A percentile compares a stretch with the other conserved stretches of the same genome.
phyloP scores from a whole-genome alignment of 2,888 invertebrate genomes.

The Acrobasis consociella region DNA sequence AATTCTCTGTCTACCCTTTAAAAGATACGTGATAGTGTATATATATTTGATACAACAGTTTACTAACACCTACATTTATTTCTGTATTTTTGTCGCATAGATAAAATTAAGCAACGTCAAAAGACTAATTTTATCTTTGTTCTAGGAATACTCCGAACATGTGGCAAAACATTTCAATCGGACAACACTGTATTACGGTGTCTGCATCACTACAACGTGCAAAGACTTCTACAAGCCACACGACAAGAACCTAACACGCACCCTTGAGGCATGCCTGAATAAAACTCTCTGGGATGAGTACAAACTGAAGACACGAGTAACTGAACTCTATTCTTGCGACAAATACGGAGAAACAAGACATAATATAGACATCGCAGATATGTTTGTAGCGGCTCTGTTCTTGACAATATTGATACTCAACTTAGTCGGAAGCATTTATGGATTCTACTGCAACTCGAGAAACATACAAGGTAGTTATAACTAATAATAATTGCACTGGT shows the following conservation, averaged over 20 bases:
- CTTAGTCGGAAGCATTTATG: constrained; percentile 37
- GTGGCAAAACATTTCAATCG: constrained; percentile 42
- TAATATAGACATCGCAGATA: constrained; percentile 28
- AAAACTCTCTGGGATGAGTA: constrained; percentile 35
- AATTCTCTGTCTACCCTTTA: too few relatives aligned
- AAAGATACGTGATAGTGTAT: too few relatives aligned
- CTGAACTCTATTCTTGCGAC: constrained; percentile 24
- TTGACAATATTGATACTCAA: constrained; percentile 37
- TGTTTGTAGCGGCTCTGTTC: constrained; percentile 33
- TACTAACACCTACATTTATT: too few relatives aligned
- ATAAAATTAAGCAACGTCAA: too few relatives aligned
- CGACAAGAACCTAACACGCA: constrained; percentile 30
- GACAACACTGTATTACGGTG: constrained; percentile 38
- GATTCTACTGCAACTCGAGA: constrained; percentile 24
- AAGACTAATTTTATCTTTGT: constrained; percentile 14
- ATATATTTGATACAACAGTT: too few relatives aligned
- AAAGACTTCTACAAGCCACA: constrained; percentile 29
- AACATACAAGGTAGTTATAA: constrained; percentile 27
- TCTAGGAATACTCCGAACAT: constrained; percentile 45
- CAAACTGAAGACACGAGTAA: constrained; percentile 33
- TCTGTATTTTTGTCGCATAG: too few relatives aligned
- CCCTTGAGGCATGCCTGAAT: constrained; percentile 48
- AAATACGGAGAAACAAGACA: constrained; percentile 17
- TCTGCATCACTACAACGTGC: constrained; percentile 43
- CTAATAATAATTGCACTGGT: too few relatives aligned